Conservation (phyloP, 2,797 vertebrate species). For the Scleropages formosus region DNA sequence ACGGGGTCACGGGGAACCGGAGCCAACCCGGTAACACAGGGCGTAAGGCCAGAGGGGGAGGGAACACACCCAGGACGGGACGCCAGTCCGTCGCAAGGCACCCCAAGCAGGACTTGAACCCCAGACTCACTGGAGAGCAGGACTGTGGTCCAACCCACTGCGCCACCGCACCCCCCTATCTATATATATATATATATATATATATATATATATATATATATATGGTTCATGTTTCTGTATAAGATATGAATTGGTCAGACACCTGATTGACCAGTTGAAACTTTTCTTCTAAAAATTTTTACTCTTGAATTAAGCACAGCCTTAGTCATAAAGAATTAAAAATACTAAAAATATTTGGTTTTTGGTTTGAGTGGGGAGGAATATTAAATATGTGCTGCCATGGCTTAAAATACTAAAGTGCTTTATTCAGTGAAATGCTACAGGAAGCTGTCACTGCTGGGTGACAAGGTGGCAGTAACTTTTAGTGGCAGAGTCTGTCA, state of each 20-base stretch:
- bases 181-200: no score
- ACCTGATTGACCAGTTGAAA: conserved; percentile 17
- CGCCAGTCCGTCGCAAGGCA: no score
- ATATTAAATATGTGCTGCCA: conserved; percentile 17
- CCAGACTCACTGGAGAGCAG: no score
- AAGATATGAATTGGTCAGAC: neutral
- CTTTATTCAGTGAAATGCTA: conserved; percentile 11
- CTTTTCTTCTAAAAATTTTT: neutral
- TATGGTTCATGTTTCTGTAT: neutral
- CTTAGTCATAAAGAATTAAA: conserved; percentile 19
- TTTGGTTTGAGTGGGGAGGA: conserved; percentile 13
- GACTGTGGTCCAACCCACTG: no score
- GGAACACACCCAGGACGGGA: no score
- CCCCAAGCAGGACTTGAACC: no score
- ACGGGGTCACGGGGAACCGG: no score
- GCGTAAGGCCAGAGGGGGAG: no score
- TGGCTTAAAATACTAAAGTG: conserved; percentile 3
- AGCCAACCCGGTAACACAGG: no score
- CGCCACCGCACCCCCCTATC: no score
- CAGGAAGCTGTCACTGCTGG: neutral
- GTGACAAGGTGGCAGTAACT: neutral
- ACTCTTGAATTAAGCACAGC: neutral
- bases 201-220: no score
- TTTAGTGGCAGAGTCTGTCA: no score
- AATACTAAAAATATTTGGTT: conserved; percentile 22